Evolutionary conservation across 1,140 invertebrate species (phyloP), one percentile per base, ranked within the genome.

Genomic region (Macrobrachium rosenbergii): DNA sequence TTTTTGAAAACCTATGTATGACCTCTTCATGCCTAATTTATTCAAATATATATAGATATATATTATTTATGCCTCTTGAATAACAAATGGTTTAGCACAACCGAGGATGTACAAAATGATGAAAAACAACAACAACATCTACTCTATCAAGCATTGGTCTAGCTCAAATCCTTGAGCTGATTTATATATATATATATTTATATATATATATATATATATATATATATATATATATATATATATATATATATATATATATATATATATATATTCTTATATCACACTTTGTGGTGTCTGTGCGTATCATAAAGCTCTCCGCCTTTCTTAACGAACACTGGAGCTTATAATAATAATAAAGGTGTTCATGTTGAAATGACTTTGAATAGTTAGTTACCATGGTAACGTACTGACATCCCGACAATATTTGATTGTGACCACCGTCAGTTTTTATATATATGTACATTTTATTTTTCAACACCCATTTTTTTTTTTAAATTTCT

Each of bases 111-210:
- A 80, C 59, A 80, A 80, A 80, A 80, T 75, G 72, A 80, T 80
- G 45, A 80, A 60, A 62, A 80, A 80, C 52, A 80, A 80, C 77
- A 79, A 79, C 67, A 72, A 72, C 69, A 72, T 72, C 77, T 80
- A 80, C 77, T 60, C 77, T 80, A 80, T 28, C 77, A 80, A 80
- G 77, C 77, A 80, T 80, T 80, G 77, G 77, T 80, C 77, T 62
- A 21, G 59, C 77, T 80, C 77, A 80, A n/a, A 80, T 17, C n/a
- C 23, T 28, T 28, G 45, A 28, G 72, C 72, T 75, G 23, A 75
- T 19, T 43, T 67, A 11, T 67, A 37, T 75, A 75, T 52, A 52
- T 52, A 52, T 52, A 52, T 52, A 52, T 52, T 2, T 52, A 52
- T 72, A 16, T 28, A 37, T 37, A 37, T 37, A 37, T 37, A 37